phyloP scores from a whole-genome alignment of 2,797 vertebrate genomes.

The Poliocrania exsul region DNA sequence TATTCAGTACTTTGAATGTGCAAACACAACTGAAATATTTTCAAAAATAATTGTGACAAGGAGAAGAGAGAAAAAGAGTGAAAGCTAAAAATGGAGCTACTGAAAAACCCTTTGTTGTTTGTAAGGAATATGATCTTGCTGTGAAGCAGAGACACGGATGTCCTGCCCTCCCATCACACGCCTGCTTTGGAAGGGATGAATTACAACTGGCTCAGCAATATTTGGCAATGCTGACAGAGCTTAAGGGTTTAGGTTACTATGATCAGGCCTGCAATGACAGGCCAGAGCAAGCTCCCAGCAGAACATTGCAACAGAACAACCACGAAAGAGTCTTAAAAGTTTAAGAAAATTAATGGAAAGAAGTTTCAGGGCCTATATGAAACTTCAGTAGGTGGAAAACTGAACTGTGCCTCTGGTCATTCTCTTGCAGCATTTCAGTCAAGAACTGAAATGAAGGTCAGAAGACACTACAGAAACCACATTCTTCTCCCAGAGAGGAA shows the following conservation, averaged over 20 bases:
- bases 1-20: not conserved
- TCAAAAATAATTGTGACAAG: not conserved
- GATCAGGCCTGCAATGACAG: not conserved
- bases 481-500: not conserved
- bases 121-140: rapidly evolving
- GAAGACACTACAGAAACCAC: not conserved
- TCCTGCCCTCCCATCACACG: rapidly evolving
- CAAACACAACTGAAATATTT: not conserved
- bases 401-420: not conserved
- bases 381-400: not conserved
- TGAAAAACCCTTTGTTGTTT: not conserved
- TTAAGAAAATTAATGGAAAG: not conserved
- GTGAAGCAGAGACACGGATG: not conserved
- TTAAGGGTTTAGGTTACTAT: not conserved
- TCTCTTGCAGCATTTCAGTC: not conserved
- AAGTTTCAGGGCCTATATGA: not conserved
- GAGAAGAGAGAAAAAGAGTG: not conserved
- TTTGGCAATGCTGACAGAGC: not conserved
- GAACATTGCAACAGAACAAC: not conserved
- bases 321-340: not conserved
- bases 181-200: not conserved
- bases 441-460: not conserved
- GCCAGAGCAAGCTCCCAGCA: not conserved
- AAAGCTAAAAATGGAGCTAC: not conserved
- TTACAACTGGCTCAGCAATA: not conserved